Conservation (phyloP, 2,888 invertebrate species). For the Deilephila porcellus region DNA sequence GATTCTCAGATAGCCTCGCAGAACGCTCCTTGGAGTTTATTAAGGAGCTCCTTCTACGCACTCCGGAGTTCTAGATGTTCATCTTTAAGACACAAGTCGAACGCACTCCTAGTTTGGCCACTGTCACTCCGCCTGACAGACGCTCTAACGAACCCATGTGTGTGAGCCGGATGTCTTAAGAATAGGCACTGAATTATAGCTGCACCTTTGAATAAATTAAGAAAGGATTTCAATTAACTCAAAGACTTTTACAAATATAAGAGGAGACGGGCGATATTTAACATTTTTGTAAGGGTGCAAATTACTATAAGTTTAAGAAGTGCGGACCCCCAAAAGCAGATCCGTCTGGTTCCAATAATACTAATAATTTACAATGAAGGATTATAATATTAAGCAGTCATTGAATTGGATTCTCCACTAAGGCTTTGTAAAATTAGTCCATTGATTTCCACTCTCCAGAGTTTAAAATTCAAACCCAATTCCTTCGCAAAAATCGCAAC, state of each 20-base stretch:
- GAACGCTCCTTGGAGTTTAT: constrained; percentile 53
- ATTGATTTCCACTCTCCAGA: no score
- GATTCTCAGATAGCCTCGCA: background rate
- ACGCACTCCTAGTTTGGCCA: constrained; percentile 59
- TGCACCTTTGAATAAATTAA: constrained; percentile 8
- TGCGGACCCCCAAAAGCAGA: no score
- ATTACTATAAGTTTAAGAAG: no score
- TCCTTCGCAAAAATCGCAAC: background rate
- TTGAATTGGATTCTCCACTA: no score
- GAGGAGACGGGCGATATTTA: background rate
- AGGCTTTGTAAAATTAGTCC: no score
- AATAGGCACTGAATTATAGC: constrained; percentile 40
- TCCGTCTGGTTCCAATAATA: no score
- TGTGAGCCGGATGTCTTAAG: constrained; percentile 58
- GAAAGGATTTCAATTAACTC: background rate
- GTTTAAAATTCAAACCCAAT: background rate
- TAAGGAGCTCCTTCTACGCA: constrained; percentile 68
- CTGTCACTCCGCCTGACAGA: constrained; percentile 53
- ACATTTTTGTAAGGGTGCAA: no score
- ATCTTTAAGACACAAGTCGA: constrained; percentile 42
- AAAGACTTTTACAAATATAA: background rate
- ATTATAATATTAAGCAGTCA: no score
- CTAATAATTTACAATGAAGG: no score
- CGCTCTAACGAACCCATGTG: constrained; percentile 66
- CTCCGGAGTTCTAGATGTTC: constrained; percentile 49